Evolutionary conservation across 2,797 vertebrate genomes (phyloP).

Genomic region (Crossoptilon crossoptilon): DNA sequence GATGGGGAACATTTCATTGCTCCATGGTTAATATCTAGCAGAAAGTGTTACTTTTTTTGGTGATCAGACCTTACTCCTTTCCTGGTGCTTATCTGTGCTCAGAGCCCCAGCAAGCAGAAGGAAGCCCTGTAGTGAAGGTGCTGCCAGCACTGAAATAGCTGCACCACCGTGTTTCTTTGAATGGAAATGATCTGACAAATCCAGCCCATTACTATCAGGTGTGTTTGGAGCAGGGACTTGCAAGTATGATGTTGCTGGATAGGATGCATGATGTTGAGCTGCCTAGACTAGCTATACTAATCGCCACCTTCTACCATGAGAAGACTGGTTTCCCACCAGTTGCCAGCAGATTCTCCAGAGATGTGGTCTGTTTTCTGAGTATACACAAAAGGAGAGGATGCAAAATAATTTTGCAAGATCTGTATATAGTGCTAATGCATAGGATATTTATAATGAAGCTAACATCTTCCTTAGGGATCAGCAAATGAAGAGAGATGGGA

Average conservation of each 20-base stretch:
- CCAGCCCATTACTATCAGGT: not conserved
- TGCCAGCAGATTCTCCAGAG: not conserved
- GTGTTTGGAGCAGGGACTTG: not conserved
- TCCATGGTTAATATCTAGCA: not conserved
- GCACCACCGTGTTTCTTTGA: accelerated
- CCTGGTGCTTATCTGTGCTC: not conserved
- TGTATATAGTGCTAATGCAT: not conserved
- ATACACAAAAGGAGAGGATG: not conserved
- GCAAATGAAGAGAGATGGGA: not conserved
- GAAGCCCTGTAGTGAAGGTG: not conserved
- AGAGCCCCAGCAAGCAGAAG: not conserved
- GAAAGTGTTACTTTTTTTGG: not conserved
- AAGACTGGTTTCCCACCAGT: not conserved
- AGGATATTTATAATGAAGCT: not conserved
- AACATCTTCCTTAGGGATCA: accelerated
- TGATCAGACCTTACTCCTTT: not conserved
- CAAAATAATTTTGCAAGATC: not conserved
- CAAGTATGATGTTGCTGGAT: not conserved
- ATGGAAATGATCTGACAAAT: not conserved
- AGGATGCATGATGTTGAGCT: not conserved
- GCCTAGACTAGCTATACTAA: not conserved
- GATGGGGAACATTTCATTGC: not conserved
- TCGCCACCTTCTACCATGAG: not conserved
- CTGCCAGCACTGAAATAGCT: not conserved
- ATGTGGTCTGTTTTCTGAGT: not conserved